Evolutionary conservation across 2,797 vertebrate species (phyloP), one percentile per base, ranked within the genome.

Genomic region (Rhyacichthys aspro): DNA sequence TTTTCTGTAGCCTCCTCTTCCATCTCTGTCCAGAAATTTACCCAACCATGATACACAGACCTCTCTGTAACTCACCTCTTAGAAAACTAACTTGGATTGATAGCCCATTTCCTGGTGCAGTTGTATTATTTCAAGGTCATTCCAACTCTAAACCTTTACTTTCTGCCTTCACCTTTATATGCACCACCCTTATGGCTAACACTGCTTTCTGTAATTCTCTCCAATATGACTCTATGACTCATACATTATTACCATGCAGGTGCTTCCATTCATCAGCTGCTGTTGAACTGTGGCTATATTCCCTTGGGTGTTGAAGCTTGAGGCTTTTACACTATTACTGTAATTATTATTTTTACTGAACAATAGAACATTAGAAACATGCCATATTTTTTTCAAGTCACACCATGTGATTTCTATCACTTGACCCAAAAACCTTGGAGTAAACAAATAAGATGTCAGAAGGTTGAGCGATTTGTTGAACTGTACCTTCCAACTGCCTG

Each of bases 401-500:
- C 23, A 3, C 7, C 23, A 28, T 28, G 4, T 28, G 23, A 28
- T 28, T 28, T 28, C 23, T 28, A 28, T 28, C 23, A 2, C 23
- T 28, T 28, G 23, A 28, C 23, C 23, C 7, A 28, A 28, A 28
- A 28, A n/a, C n/a, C n/a, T n/a, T n/a, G n/a, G n/a, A n/a, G n/a
- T n/a, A n/a, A n/a, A 28, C 3, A 28, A 53, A 11, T 39, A 19
- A 2, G 28, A 33, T 7, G 18, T 28, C 28, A 50, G 47, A 1
- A 56, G n/a, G 18, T 34, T 43, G 38, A 15, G 17, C 15, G 33
- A 48, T 37, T 11, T 11, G n/a, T 32, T 45, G 63, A 11, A 43
- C 8, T 65, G 36, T 84, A 99, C 98, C 96, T 98, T 99, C 98
- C 97, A 99, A 79, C 97, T 98, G 79, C 97, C 98, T 53, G 98